A percentile compares a stretch with the other conserved stretches of the same genome.
phyloP scores from a whole-genome alignment of 2,113 vertebrate genomes.

The Tyrannus savana region DNA sequence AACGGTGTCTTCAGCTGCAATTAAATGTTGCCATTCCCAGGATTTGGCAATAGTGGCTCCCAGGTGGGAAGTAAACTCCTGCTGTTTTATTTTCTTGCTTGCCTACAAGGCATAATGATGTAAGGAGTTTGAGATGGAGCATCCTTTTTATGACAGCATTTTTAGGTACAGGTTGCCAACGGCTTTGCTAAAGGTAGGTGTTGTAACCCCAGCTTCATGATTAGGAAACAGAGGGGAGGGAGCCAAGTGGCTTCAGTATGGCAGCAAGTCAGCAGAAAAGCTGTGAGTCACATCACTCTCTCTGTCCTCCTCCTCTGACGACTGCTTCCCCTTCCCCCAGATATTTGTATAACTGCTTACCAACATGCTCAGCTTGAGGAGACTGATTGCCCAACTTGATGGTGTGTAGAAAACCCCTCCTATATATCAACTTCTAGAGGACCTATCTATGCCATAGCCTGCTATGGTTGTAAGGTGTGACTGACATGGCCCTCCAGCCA shows the following conservation, averaged over 20 bases:
- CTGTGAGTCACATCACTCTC: not conserved
- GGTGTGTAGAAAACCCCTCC: not conserved
- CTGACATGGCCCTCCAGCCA: not conserved
- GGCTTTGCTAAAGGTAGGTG: not conserved
- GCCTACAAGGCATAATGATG: not conserved
- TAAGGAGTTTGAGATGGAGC: not conserved
- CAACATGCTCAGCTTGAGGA: not conserved
- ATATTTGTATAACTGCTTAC: not conserved
- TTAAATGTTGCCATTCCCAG: not conserved
- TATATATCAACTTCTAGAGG: not conserved
- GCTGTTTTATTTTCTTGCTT: not conserved
- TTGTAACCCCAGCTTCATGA: not conserved
- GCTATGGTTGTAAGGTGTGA: not conserved
- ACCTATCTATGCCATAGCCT: not conserved
- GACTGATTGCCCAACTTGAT: not conserved
- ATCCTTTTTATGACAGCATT: not conserved
- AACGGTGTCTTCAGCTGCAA: not conserved
- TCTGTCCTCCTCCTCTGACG: not conserved
- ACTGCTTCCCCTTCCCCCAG: not conserved
- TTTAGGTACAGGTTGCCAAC: not conserved
- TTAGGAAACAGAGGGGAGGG: not conserved
- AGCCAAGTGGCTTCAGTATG: not conserved
- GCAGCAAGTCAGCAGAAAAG: conserved; percentile 28
- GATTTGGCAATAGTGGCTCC: not conserved
- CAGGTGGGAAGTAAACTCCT: not conserved